These are phyloP conservation scores for Pilophorus perplexus DNA, from an alignment of 2,888 invertebrate species.

Conservation along the genomic window DNA sequence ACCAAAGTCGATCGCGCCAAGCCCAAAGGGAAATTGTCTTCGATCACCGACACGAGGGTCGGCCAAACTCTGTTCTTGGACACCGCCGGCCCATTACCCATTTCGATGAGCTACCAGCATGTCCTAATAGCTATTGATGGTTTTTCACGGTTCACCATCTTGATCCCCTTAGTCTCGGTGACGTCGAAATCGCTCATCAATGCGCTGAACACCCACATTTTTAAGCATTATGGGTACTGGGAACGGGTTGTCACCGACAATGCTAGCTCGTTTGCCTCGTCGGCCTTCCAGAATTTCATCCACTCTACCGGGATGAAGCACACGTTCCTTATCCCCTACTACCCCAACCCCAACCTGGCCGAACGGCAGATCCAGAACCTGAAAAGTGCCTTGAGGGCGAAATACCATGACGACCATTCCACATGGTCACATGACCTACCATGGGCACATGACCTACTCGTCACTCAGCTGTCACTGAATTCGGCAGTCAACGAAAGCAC, in stretches of 20 bases:
- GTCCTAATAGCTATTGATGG: conserved; percentile 30
- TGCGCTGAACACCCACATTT: not conserved
- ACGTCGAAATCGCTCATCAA: conserved; percentile 11
- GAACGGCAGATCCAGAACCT: conserved; percentile 25
- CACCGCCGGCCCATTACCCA: conserved; percentile 12
- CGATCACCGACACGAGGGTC: not conserved
- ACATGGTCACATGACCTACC: conserved; percentile 15
- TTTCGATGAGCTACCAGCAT: not conserved
- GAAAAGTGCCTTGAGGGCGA: conserved; percentile 16
- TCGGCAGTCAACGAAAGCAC: conserved; percentile 15
- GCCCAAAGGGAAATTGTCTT: conserved; percentile 27
- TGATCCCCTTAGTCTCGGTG: not conserved
- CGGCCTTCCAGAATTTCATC: not conserved
- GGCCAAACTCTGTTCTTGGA: conserved; percentile 24
- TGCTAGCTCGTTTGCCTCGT: conserved; percentile 2
- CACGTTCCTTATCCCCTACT: not conserved
- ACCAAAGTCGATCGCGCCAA: not conserved
- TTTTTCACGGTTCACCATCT: conserved; percentile 6
- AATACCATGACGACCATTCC: conserved; percentile 5
- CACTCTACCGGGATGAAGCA: conserved; percentile 3
- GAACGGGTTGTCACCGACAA: conserved; percentile 5
- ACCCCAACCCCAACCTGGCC: conserved; percentile 20
- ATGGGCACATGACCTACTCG: conserved; percentile 11
- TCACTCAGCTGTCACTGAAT: conserved; percentile 14
- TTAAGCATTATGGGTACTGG: conserved; percentile 22